Evolutionary conservation across 2,888 invertebrate species (phyloP).

Genomic region (Pardosa pseudoannulata): DNA sequence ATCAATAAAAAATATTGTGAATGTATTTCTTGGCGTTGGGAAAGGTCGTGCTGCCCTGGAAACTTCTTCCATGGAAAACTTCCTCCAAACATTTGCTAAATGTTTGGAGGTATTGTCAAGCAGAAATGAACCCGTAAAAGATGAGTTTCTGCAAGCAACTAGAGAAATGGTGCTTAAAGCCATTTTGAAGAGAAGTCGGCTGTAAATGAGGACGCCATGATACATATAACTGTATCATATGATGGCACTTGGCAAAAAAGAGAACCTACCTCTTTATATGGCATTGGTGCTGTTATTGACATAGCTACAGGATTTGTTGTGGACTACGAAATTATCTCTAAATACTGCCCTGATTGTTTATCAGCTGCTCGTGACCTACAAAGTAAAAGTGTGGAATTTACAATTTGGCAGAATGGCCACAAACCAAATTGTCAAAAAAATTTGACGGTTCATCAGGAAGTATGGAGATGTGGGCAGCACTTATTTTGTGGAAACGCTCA

Average conservation of each 20-base stretch:
- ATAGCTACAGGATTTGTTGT: slow-evolving; percentile 3
- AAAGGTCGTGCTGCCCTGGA: background rate
- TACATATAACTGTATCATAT: background rate
- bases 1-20: background rate
- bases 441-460: background rate
- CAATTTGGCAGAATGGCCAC: slow-evolving; percentile 10
- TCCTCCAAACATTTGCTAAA: background rate
- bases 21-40: background rate
- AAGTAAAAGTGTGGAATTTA: background rate
- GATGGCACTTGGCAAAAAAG: slow-evolving; percentile 27
- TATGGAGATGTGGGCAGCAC: background rate
- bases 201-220: background rate
- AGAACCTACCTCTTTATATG: background rate
- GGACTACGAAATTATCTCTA: background rate
- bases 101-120: background rate
- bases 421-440: background rate
- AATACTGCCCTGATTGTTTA: slow-evolving; percentile 14
- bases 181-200: background rate
- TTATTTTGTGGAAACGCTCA: slow-evolving; percentile 7
- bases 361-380: background rate
- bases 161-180: background rate
- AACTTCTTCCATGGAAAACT: background rate
- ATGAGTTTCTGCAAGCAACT: background rate
- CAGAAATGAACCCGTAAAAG: background rate
- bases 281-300: slow-evolving; percentile 11